Conservation (phyloP, 2,113 vertebrate species). For the Podarcis raffonei region DNA sequence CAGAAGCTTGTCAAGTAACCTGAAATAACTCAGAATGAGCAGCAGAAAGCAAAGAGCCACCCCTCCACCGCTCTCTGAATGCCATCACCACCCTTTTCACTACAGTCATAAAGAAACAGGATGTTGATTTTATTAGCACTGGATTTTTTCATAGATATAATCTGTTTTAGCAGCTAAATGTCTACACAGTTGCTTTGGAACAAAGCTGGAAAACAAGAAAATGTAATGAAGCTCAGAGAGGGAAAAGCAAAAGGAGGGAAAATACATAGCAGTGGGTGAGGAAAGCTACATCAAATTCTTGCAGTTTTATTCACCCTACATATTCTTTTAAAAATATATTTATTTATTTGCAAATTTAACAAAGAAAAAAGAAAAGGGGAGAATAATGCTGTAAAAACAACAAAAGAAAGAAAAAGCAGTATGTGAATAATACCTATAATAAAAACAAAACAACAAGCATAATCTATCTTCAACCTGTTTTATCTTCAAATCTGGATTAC, state of each 20-base stretch:
- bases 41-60: background rate
- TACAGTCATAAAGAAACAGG: constrained; percentile 17
- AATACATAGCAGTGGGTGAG: background rate
- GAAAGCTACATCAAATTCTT: background rate
- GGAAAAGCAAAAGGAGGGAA: background rate
- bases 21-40: constrained; percentile 16
- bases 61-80: background rate
- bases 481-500: too few relatives aligned
- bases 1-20: constrained; percentile 17
- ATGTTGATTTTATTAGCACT: background rate
- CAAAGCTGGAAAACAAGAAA: background rate
- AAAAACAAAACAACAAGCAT: too few relatives aligned
- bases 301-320: background rate
- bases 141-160: background rate
- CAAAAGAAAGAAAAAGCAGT: too few relatives aligned
- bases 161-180: constrained; percentile 1
- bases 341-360: too few relatives aligned
- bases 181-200: background rate
- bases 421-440: too few relatives aligned
- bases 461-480: too few relatives aligned
- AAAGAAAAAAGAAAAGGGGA: too few relatives aligned
- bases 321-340: too few relatives aligned
- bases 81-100: background rate
- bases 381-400: too few relatives aligned
- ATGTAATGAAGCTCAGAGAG: background rate